Evolutionary conservation across 2,797 vertebrate species (phyloP), one percentile per base, ranked within the genome.

Genomic region (Tiaroga cobitis): DNA sequence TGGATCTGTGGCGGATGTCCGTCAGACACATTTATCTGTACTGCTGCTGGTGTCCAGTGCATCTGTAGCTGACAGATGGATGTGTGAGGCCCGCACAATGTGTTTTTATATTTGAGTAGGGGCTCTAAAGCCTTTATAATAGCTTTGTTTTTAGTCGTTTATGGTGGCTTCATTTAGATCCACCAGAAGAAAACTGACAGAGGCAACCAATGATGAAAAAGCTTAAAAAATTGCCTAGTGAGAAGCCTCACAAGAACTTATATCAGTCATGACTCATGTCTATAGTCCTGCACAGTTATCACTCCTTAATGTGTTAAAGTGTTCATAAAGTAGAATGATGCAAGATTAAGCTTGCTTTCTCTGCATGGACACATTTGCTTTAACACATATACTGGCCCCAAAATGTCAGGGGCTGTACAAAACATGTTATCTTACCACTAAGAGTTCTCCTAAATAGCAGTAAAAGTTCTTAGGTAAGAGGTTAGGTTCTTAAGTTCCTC

Each of bases 1-100:
- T 82, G 73, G 80, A 79, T 79, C 63, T 69, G 85, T 43, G 73
- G 32, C 26, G 2, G 51, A 78, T 1, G 39, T 75, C 73, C 16
- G 19, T 46, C 34, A 79, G 83, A 82, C 83, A 82, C 63, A 83
- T 86, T 85, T 81, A 84, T 87, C 85, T 68, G 75, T 84, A 69
- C 5, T 4, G 6, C 56, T 46, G 61, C 51, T 5, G 8, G 34
- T 26, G 43, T 77, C 80, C 77, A 11, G 67, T 4, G 4, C 8
- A 11, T 11, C 46, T 56, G 18, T 0, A 13, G 80, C 61, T 37
- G 68, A 79, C 75, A 80, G 82, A 85, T 82, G 76, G 61, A 82
- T 84, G 82, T 56, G 10, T 37, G 32, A 76, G 39, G 63, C 21
- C 39, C 0, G 13, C 16, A 56, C 75, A n/a, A 29, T 63, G 26